A percentile compares a stretch with the other conserved stretches of the same genome.
These are phyloP conservation scores for Pecten maximus DNA, from an alignment of 2,888 invertebrate genomes.

Conservation along the genomic window DNA sequence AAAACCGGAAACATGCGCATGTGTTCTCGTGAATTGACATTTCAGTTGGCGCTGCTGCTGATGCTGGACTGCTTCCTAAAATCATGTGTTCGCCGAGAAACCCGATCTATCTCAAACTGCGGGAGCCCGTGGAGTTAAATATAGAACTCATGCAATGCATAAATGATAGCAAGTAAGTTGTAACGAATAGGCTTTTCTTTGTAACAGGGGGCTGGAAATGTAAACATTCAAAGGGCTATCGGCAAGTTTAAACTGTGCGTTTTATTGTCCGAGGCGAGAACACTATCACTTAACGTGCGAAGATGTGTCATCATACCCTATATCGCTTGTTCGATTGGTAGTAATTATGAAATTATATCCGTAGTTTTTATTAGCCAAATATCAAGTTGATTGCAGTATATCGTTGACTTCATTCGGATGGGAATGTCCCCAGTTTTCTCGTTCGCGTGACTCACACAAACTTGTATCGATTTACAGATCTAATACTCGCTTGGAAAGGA, in stretches of 20 bases:
- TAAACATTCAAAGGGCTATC: not conserved
- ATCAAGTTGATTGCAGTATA: not conserved
- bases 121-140: not conserved
- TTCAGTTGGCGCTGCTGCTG: not conserved
- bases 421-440: not conserved
- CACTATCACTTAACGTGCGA: not conserved
- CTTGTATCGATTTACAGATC: not conserved
- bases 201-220: not conserved
- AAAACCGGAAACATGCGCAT: slow-evolving; percentile 20
- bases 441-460: slow-evolving; percentile 19
- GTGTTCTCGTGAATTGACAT: slow-evolving; percentile 21
- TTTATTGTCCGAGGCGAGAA: not conserved
- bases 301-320: not conserved
- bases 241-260: not conserved
- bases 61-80: not conserved
- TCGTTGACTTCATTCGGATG: not conserved
- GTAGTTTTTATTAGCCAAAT: not conserved
- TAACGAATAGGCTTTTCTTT: slow-evolving; percentile 11
- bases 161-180: slow-evolving; percentile 17
- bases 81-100: not conserved
- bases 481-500: slow-evolving; percentile 23
- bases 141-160: slow-evolving; percentile 31
- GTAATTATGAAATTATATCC: slow-evolving; percentile 13
- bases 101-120: not conserved
- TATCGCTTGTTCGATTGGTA: not conserved